phyloP scores from a whole-genome alignment of 2,888 invertebrate species.

The Rhagium mordax region DNA sequence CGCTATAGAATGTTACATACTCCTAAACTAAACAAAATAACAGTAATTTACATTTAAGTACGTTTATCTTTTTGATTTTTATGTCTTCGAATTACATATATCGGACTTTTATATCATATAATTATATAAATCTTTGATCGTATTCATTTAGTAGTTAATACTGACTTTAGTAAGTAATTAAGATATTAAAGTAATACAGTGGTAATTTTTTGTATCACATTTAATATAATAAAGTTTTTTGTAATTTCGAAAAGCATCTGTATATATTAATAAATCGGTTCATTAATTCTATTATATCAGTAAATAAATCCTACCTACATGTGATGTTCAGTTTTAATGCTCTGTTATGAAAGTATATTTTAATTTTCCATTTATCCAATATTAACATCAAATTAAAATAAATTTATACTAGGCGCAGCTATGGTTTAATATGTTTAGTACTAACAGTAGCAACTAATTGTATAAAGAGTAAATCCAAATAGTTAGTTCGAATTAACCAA shows the following conservation, averaged over 20 bases:
- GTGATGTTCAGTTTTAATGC: background rate
- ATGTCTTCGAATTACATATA: no score
- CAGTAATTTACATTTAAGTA: conserved; percentile 46
- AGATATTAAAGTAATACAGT: no score
- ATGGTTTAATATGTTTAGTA: conserved; percentile 41
- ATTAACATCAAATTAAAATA: conserved; percentile 43
- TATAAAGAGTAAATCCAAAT: conserved; percentile 55
- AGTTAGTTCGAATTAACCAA: conserved; percentile 55
- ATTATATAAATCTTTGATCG: background rate
- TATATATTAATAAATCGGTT: no score
- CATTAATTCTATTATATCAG: background rate
- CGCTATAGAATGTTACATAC: conserved; percentile 60
- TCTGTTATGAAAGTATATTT: background rate
- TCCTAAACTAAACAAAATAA: conserved; percentile 47
- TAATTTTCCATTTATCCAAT: conserved; percentile 41
- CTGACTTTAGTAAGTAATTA: no score
- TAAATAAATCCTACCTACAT: background rate
- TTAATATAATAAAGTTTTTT: no score
- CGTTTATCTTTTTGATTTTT: conserved; percentile 27
- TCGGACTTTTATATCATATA: background rate
- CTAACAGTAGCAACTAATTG: conserved; percentile 36
- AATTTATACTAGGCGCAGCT: conserved; percentile 43
- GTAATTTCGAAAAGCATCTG: no score
- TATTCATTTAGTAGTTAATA: background rate
- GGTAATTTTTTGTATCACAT: no score